These are phyloP conservation scores for Amphibalanus amphitrite DNA, from an alignment of 1,140 invertebrate genomes.

Conservation along the genomic window DNA sequence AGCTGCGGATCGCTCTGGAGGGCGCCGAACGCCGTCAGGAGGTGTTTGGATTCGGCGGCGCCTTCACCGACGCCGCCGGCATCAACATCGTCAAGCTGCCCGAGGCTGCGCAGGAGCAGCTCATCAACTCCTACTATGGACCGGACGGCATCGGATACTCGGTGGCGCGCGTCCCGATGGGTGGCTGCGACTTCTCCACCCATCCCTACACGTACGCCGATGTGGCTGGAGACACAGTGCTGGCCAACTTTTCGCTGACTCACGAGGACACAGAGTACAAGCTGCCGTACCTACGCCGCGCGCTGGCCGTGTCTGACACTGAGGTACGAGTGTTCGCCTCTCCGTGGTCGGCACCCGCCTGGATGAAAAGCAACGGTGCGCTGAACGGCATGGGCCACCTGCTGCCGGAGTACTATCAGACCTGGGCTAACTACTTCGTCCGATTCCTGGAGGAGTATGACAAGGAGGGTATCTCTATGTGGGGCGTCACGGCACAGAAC, in stretches of 20 bases:
- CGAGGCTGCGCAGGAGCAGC: slow-evolving; percentile 32
- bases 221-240: slow-evolving; percentile 14
- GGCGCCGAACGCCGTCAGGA: slow-evolving; percentile 19
- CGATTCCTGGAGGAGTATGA: slow-evolving; percentile 42
- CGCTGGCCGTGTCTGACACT: slow-evolving; percentile 26
- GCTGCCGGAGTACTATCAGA: slow-evolving; percentile 25
- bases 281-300: slow-evolving; percentile 45
- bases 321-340: slow-evolving; percentile 19
- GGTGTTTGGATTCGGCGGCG: slow-evolving; percentile 61
- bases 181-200: slow-evolving; percentile 61
- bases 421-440: slow-evolving; percentile 61
- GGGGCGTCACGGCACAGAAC: slow-evolving; percentile 43
- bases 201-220: slow-evolving; percentile 51
- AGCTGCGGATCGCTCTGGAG: neutral
- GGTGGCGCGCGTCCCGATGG: slow-evolving; percentile 58
- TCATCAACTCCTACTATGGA: slow-evolving; percentile 29
- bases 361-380: slow-evolving; percentile 14
- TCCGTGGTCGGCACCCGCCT: slow-evolving; percentile 27
- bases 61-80: slow-evolving; percentile 65
- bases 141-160: slow-evolving; percentile 45
- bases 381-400: slow-evolving; percentile 13
- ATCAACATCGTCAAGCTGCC: slow-evolving; percentile 52
- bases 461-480: slow-evolving; percentile 33
- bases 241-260: slow-evolving; percentile 13
- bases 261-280: slow-evolving; percentile 16